Percentiles rank a stretch among this genome's conserved stretches.
Conservation (phyloP, 2,888 invertebrate genomes). For the Nymphalis polychloros region DNA sequence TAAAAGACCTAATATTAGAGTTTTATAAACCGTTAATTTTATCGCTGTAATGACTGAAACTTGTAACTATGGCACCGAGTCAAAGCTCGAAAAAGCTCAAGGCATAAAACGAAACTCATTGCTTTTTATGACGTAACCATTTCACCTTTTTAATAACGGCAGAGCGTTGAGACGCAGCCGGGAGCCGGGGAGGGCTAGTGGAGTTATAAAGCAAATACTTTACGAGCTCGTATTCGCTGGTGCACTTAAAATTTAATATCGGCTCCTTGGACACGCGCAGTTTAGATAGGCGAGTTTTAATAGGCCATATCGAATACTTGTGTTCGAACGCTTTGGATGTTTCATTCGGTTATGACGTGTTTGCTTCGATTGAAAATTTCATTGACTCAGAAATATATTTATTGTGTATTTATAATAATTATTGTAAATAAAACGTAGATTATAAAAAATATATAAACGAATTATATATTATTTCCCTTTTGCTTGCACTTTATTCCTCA, state of each 20-base stretch:
- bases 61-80: neutral
- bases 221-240: constrained; percentile 32
- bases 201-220: constrained; percentile 31
- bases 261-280: constrained; percentile 30
- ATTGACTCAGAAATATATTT: neutral
- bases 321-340: neutral
- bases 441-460: too few relatives aligned
- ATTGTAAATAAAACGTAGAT: too few relatives aligned
- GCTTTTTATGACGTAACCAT: constrained; percentile 11
- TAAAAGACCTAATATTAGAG: neutral
- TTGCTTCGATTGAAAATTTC: constrained; percentile 6
- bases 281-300: constrained; percentile 32
- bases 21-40: neutral
- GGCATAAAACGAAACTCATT: constrained; percentile 10
- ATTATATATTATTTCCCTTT: too few relatives aligned
- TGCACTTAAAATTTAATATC: constrained; percentile 34
- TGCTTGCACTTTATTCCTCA: too few relatives aligned
- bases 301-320: constrained; percentile 20
- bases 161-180: constrained; percentile 6
- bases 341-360: constrained; percentile 5
- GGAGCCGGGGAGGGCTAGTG: constrained; percentile 11
- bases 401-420: too few relatives aligned
- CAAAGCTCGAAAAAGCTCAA: neutral
- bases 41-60: neutral
- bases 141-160: constrained; percentile 18